Evolutionary conservation across 2,797 vertebrate genomes (phyloP).

Genomic region (Falco cherrug): DNA sequence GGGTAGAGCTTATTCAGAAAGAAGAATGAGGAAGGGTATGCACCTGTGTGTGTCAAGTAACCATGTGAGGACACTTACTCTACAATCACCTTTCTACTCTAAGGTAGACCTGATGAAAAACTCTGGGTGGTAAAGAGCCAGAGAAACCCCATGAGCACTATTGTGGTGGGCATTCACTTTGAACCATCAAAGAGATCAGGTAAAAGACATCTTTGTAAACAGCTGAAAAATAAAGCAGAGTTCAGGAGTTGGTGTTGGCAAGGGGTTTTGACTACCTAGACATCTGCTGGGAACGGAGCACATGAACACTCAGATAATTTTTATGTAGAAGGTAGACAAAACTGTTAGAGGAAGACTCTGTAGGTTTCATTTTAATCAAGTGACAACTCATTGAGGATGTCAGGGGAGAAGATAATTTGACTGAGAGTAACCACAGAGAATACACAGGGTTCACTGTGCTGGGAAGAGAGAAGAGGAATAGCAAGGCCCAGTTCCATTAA

Average conservation of each 20-base stretch:
- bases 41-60: neutral
- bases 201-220: neutral
- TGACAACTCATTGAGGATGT: neutral
- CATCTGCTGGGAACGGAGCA: rapidly evolving
- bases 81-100: neutral
- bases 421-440: neutral
- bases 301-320: neutral
- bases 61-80: rapidly evolving
- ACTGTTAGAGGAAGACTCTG: neutral
- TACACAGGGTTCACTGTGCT: neutral
- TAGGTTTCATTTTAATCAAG: neutral
- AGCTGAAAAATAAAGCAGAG: neutral
- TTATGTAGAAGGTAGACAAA: neutral
- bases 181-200: neutral
- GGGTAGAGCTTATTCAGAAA: neutral
- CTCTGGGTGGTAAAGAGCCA: neutral
- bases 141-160: neutral
- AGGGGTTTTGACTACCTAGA: neutral
- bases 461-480: neutral
- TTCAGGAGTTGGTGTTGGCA: neutral
- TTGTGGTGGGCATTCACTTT: neutral
- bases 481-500: neutral
- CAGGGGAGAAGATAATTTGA: neutral
- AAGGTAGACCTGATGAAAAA: neutral
- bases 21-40: neutral